phyloP scores from a whole-genome alignment of 2,888 invertebrate species.

The Oegoconia quadripuncta region DNA sequence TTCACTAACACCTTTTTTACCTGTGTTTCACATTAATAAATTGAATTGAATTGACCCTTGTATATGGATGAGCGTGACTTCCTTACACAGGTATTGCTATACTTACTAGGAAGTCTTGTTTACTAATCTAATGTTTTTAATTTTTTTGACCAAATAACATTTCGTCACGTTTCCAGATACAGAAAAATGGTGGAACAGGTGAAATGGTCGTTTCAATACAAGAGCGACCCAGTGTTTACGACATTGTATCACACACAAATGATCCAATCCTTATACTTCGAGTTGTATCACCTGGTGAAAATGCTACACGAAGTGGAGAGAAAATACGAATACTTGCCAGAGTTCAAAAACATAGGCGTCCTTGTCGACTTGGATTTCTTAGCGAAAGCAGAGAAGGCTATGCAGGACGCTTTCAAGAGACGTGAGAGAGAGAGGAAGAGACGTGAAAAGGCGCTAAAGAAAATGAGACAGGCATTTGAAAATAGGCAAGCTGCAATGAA shows the following conservation, averaged over 20 bases:
- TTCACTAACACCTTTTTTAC: no score
- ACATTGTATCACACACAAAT: slow-evolving; percentile 16
- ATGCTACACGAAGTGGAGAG: slow-evolving; percentile 43
- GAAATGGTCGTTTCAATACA: neutral
- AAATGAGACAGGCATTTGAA: neutral
- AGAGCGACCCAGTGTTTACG: neutral
- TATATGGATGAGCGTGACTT: no score
- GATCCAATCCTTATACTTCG: slow-evolving; percentile 32
- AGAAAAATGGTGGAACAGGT: slow-evolving; percentile 34
- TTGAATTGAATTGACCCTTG: no score
- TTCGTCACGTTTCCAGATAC: slow-evolving; percentile 24
- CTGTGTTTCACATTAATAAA: no score
- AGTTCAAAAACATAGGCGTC: no score
- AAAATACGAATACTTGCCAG: slow-evolving; percentile 24
- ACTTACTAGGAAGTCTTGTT: neutral
- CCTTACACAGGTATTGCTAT: no score
- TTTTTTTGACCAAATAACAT: neutral
- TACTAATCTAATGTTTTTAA: neutral
- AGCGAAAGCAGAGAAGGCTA: no score
- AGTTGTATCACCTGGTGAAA: slow-evolving; percentile 35
- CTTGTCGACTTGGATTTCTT: no score
- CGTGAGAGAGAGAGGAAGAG: neutral
- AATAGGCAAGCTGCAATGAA: neutral
- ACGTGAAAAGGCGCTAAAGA: neutral
- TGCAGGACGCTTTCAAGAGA: no score